Evolutionary conservation across 2,113 vertebrate genomes (phyloP), one percentile per base, ranked within the genome.

Genomic region (Leptobrachium ailaonicum): DNA sequence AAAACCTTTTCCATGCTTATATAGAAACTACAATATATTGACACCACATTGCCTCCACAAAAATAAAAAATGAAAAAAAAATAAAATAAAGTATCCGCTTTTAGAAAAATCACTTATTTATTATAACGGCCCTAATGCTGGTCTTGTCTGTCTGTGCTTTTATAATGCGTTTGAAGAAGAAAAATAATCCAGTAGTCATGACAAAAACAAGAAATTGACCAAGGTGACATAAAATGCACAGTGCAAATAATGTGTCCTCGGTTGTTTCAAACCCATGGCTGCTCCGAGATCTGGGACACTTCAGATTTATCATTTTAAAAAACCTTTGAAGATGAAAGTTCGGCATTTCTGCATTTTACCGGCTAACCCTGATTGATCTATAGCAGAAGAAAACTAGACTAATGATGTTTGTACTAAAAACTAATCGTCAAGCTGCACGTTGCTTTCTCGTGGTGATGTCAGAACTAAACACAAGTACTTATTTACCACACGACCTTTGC

Each of bases 21-120:
- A 81, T 64, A 81, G 68, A 41, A 81, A 71, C 64, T 43, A 81
- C 79, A 75, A 81, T 75, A 81, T 75, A 69, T 69, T 81, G 79
- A 69, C 79, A 69, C 50, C 42, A 64, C 42, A 41, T 75, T 60
- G 54, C 66, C 53, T 32, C 20, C 20, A 32, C 20, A 32, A 32
- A 32, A 32, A 32, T 32, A 32, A 32, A 32, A 32, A 32, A 32
- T 32, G 20, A 32, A 32, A 32, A 32, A 32, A 32, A 32, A 32
- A 32, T 32, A 32, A 32, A 32, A 32, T 32, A 32, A 32, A 32
- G 20, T 32, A 32, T 32, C 20, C 20, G 20, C 20, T 32, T 32
- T 32, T 32, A 32, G 20, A 32, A 32, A 32, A 32, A 32, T 32
- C 20, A 32, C 20, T 32, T 32, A 32, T 32, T 32, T 32, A 32